phyloP scores from a whole-genome alignment of 1,140 invertebrate species.

The Colletes latitarsis region DNA sequence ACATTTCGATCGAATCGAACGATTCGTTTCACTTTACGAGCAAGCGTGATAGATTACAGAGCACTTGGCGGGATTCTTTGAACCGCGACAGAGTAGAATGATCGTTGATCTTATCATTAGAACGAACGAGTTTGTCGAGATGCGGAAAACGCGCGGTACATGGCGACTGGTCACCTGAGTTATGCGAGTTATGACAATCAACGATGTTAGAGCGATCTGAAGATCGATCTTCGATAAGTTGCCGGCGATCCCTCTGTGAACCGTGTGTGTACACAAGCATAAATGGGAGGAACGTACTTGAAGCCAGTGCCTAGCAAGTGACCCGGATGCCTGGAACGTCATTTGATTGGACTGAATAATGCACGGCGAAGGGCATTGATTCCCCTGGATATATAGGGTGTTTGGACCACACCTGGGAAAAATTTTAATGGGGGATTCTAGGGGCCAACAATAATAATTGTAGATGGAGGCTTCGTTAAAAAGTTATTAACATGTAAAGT shows the following conservation, averaged over 20 bases:
- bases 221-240: slow-evolving; percentile 39
- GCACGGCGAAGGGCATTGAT: slow-evolving; percentile 74
- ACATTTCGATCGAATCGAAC: background rate
- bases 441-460: too few species aligned
- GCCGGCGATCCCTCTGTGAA: slow-evolving; percentile 3
- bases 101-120: too few species aligned
- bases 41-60: too few species aligned
- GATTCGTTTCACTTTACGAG: background rate
- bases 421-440: too few species aligned
- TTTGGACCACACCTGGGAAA: too few species aligned
- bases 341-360: slow-evolving; percentile 75
- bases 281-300: slow-evolving; percentile 1
- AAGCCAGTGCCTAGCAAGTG: slow-evolving; percentile 46
- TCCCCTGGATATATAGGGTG: slow-evolving; percentile 65
- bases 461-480: too few species aligned
- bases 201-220: slow-evolving; percentile 25
- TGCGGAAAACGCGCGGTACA: background rate
- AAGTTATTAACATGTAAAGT: too few species aligned
- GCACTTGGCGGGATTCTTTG: too few species aligned
- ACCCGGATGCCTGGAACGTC: slow-evolving; percentile 69
- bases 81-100: too few species aligned
- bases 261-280: background rate
- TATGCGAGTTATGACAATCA: slow-evolving; percentile 17
- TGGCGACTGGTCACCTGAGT: slow-evolving; percentile 8
- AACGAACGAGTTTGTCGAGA: background rate